Evolutionary conservation across 1,140 invertebrate species (phyloP).

Genomic region (Sycophila sp.): DNA sequence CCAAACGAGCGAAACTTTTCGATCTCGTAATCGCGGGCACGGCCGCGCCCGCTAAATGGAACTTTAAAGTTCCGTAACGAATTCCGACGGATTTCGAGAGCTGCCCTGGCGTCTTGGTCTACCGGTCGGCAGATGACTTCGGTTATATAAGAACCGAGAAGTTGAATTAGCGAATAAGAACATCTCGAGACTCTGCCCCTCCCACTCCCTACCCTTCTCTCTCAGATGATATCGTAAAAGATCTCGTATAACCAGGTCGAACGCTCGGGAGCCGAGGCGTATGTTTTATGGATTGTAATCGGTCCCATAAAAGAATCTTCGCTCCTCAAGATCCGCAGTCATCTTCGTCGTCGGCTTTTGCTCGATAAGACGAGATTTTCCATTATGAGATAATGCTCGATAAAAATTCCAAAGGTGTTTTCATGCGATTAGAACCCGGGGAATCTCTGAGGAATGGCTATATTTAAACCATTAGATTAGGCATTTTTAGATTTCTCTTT

Average conservation of each 20-base stretch:
- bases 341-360: background rate
- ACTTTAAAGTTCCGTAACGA: slow-evolving; percentile 56
- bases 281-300: slow-evolving; percentile 27
- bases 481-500: background rate
- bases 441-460: too few relatives aligned
- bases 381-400: background rate
- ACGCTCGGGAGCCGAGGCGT: slow-evolving; percentile 5
- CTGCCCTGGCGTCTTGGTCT: slow-evolving; percentile 41
- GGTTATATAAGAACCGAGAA: slow-evolving; percentile 21
- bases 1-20: slow-evolving; percentile 47
- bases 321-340: background rate
- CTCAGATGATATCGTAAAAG: too few relatives aligned
- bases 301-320: slow-evolving; percentile 12
- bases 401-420: too few relatives aligned
- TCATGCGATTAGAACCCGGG: too few relatives aligned
- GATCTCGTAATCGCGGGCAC: slow-evolving; percentile 47
- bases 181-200: too few relatives aligned
- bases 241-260: background rate
- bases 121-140: slow-evolving; percentile 15
- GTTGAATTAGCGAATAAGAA: slow-evolving; percentile 31
- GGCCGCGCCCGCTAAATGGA: slow-evolving; percentile 50
- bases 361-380: background rate
- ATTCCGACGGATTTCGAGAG: slow-evolving; percentile 53
- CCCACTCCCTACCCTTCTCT: background rate
- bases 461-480: too few relatives aligned